Conservation (phyloP, 2,113 vertebrate species). For the Boleophthalmus pectinirostris region DNA sequence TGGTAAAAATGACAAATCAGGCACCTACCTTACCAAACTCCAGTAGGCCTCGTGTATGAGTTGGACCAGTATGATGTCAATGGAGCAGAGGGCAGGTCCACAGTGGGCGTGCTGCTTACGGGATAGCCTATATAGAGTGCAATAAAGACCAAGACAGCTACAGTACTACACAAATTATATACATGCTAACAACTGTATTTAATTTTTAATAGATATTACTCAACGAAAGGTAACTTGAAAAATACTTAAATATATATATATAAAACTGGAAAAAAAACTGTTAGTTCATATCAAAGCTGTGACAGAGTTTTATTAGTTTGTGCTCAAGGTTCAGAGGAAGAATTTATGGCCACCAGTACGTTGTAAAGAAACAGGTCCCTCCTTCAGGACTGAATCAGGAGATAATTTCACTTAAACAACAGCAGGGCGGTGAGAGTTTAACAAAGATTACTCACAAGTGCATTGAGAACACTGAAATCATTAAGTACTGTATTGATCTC, state of each 20-base stretch:
- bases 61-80: constrained; percentile 31
- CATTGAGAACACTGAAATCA: background rate
- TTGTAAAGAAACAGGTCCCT: constrained; percentile 51
- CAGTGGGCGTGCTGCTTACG: constrained; percentile 43
- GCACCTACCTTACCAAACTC: constrained; percentile 47
- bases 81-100: constrained; percentile 53
- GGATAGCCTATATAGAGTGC: background rate
- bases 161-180: background rate
- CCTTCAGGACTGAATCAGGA: background rate
- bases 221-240: background rate
- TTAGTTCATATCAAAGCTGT: background rate
- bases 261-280: background rate
- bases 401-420: background rate
- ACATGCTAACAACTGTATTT: background rate
- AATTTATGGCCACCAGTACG: constrained; percentile 46
- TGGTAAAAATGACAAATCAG: background rate
- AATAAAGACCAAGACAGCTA: background rate
- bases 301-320: constrained; percentile 35
- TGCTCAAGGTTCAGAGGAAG: constrained; percentile 42
- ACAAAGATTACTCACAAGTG: background rate
- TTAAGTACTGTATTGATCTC: background rate
- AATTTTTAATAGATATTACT: background rate
- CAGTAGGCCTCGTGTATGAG: constrained; percentile 40
- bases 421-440: background rate
- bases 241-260: background rate